Evolutionary conservation across 2,113 vertebrate species (phyloP), one percentile per base, ranked within the genome.

Genomic region (Macrotis lagotis): DNA sequence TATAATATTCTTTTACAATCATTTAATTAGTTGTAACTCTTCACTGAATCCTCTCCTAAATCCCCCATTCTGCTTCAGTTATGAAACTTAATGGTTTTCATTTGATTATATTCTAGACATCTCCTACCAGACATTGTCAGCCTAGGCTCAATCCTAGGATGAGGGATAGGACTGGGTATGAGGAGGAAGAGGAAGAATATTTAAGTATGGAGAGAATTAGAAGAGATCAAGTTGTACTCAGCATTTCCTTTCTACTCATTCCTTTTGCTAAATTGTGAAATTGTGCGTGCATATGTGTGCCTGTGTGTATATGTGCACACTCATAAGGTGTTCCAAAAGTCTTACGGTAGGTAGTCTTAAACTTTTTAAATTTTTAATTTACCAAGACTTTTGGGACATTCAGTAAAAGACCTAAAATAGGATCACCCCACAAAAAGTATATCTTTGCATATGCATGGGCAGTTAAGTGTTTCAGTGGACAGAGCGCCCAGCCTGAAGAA

Each of bases 21-120:
- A 95, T 50, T 88, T 94, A 92, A 90, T 66, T 83, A 55, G 49
- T 28, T 91, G 50, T 95, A 53, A 66, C 59, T 96, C 53, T 93
- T 88, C n/a, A 49, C 59, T 91, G 94, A 97, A 93, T 55, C 51
- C 92, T 51, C 93, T 90, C 59, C 88, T 93, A 94, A 51, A 97
- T 96, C 59, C 90, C 89, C 91, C 96, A 37, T 74, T 48, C 51
- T 89, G 53, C 50, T 91, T 95, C 91, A 96, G 88, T 96, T 90
- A 6, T 22, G 50, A 91, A 92, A 44, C 48, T 96, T 53, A 90
- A 90, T 91, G 48, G 44, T 88, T 94, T 16, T 92, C 55, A 0
- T 28, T 53, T 47, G n/a, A 4, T 89, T 89, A 94, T 0, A 90
- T 11, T 16, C n/a, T 88, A 16, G 90, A 49, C 53, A 50, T 48